Conservation (phyloP, 2,797 vertebrate species). For the Periparus ater region DNA sequence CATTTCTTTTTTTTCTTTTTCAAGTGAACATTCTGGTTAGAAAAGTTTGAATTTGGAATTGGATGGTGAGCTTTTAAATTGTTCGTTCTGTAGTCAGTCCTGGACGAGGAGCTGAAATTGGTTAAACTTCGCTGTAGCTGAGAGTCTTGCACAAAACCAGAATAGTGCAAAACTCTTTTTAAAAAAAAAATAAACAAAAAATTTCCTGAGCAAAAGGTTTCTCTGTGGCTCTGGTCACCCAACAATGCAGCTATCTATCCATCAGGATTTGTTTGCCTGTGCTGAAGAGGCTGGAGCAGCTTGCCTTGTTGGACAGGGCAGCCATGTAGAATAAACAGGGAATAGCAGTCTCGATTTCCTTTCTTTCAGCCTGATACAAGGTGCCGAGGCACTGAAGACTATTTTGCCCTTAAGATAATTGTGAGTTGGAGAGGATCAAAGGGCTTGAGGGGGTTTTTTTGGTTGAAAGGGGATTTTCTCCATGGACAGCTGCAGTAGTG, state of each 20-base stretch:
- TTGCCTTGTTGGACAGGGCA: background rate
- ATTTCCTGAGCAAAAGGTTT: background rate
- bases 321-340: slow-evolving; percentile 34
- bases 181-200: background rate
- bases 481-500: slow-evolving; percentile 55
- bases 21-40: background rate
- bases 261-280: background rate
- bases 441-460: slow-evolving; percentile 28
- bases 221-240: background rate
- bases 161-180: background rate
- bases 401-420: slow-evolving; percentile 67
- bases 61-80: background rate
- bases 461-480: slow-evolving; percentile 64
- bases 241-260: background rate
- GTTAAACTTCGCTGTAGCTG: background rate
- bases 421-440: slow-evolving; percentile 66
- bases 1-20: background rate
- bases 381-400: slow-evolving; percentile 37
- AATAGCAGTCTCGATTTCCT: slow-evolving; percentile 51
- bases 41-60: background rate
- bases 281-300: background rate
- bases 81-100: background rate
- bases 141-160: background rate
- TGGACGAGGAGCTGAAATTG: background rate
- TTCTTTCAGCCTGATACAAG: slow-evolving; percentile 22